Conservation (phyloP, 23 tunicate genomes). For the Corella eumyota region DNA sequence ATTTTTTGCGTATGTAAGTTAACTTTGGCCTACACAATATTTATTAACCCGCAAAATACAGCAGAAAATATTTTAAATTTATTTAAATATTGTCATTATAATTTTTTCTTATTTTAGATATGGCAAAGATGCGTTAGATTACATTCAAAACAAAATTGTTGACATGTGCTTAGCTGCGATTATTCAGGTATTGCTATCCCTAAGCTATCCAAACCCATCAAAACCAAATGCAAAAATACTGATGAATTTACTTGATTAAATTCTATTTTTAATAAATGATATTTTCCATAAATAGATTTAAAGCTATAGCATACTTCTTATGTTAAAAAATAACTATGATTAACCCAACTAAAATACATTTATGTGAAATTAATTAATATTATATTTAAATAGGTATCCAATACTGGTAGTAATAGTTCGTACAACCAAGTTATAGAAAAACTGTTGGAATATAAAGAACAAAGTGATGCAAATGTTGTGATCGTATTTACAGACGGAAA, state of each 20-base stretch:
- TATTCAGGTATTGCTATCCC: conserved; percentile 3
- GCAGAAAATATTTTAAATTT: too few species aligned
- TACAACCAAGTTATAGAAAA: conserved; percentile 2
- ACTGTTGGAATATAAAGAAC: conserved; percentile 2
- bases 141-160: conserved; percentile 9
- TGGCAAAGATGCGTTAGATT: conserved; percentile 29
- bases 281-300: too few species aligned
- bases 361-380: too few species aligned
- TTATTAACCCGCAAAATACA: too few species aligned
- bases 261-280: too few species aligned
- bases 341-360: too few species aligned
- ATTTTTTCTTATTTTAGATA: conserved; percentile 4
- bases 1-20: background rate
- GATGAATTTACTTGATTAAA: background rate
- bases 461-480: conserved; percentile 17
- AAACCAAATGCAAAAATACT: background rate
- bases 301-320: too few species aligned
- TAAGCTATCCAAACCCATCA: background rate
- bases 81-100: too few species aligned
- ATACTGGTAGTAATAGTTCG: background rate
- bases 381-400: conserved; percentile 6
- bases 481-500: conserved; percentile 24
- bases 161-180: conserved; percentile 26
- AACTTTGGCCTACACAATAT: too few species aligned
- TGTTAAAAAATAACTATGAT: too few species aligned